Base-by-base conservation (phyloP, 2,113 vertebrate genomes). In the Hucho hucho region DNA sequence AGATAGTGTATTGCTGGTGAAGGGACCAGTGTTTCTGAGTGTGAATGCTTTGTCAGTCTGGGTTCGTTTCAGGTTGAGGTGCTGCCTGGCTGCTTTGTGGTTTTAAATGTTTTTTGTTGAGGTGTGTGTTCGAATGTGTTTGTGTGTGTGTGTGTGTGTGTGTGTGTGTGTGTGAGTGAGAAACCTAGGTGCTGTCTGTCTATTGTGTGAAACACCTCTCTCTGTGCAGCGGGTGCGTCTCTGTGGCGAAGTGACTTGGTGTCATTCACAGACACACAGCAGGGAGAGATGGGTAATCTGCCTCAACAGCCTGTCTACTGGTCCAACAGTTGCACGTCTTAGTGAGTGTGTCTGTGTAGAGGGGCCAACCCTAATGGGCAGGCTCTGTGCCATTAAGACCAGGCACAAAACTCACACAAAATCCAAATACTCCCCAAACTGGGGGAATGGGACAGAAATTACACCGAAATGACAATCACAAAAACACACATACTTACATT, bases 151-250 rank as follows among this genome's bases (percentile, higher is more conserved):
- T 59, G 24, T 63, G 72, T 25, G 43, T 18, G 63, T 71, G 61
- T 78, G 28, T 47, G 18, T 29, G 58, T 29, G 64, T 63, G 61
- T 59, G 63, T 64, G 74, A 32, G 72, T 5, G 70, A 18, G 77
- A 74, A 67, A 53, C 88, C 67, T 86, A 90, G 89, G 87, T 89
- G 90, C 25, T 78, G 87, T 84, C 87, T 73, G 63, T 64, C 69
- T 49, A 22, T 47, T 66, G 43, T 58, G 46, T 29, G 59, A n/a
- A 63, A 64, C 75, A 71, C 75, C 67, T 73, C 59, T 11, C 11
- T n/a, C 20, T 74, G 32, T 77, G 29, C 53, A 29, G 37, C 56
- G 25, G 49, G 71, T 64, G 67, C 80, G 81, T 81, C 79, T 79
- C 80, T 74, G 81, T 78, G 77, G 73, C 1, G 69, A 84, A 76